Conservation (phyloP, 2,888 invertebrate species). For the Philonicus albiceps region DNA sequence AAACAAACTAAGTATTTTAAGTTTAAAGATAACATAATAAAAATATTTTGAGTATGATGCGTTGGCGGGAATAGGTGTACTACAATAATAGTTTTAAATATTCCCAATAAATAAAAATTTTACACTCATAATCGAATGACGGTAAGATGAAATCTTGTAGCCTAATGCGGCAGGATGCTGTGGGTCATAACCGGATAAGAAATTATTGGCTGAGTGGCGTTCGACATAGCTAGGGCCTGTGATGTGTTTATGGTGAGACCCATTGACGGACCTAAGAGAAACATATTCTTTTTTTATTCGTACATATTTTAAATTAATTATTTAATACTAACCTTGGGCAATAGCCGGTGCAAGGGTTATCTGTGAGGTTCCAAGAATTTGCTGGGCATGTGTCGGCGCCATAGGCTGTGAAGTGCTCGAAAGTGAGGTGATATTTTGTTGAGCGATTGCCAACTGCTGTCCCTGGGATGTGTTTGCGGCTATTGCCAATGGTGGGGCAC, state of each 20-base stretch:
- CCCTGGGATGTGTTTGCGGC: constrained; percentile 52
- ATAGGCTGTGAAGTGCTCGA: constrained; percentile 50
- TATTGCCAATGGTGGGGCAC: constrained; percentile 51
- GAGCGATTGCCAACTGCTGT: constrained; percentile 52
- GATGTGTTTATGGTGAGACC: constrained; percentile 63
- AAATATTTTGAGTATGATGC: too few relatives aligned
- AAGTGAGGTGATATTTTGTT: constrained; percentile 52
- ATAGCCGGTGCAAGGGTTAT: constrained; percentile 53
- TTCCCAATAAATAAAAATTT: not conserved
- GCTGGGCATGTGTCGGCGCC: constrained; percentile 51
- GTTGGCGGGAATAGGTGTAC: too few relatives aligned
- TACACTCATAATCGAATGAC: not conserved
- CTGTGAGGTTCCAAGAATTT: constrained; percentile 54
- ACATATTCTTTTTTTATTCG: too few relatives aligned
- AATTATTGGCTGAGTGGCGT: constrained; percentile 69
- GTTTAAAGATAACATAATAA: too few relatives aligned
- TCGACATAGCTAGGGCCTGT: constrained; percentile 68
- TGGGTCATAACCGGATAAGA: constrained; percentile 75
- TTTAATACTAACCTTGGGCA: constrained; percentile 49
- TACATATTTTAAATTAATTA: too few relatives aligned
- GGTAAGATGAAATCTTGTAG: not conserved
- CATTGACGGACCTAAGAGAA: constrained; percentile 52
- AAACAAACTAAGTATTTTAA: too few relatives aligned
- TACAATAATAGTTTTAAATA: too few relatives aligned
- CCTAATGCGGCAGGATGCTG: constrained; percentile 60